A percentile compares a stretch with the other conserved stretches of the same genome.
Conservation (phyloP, 2,797 vertebrate genomes). For the Enoplosus armatus region DNA sequence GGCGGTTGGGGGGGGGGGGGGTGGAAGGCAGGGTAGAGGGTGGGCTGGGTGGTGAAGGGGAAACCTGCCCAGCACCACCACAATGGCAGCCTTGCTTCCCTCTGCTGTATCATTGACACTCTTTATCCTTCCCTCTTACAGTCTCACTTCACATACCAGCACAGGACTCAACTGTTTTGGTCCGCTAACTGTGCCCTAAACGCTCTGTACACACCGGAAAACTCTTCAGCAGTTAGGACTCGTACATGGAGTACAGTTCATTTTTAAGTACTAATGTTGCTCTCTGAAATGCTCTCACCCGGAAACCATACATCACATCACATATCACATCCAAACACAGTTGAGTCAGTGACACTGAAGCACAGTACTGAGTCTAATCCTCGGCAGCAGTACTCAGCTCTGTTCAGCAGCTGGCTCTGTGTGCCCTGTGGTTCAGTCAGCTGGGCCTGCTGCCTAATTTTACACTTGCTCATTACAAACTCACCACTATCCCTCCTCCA, state of each 20-base stretch:
- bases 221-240: conserved; percentile 34
- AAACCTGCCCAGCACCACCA: conserved; percentile 67
- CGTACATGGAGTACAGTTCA: conserved; percentile 7
- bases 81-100: conserved; percentile 71
- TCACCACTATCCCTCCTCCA: conserved; percentile 71
- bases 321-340: neutral
- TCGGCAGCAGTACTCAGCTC: conserved; percentile 35
- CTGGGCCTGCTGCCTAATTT: conserved; percentile 63
- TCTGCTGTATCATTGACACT: conserved; percentile 47
- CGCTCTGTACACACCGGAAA: conserved; percentile 13
- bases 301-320: conserved; percentile 32
- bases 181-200: conserved; percentile 9
- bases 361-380: conserved; percentile 27
- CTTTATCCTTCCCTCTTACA: conserved; percentile 35
- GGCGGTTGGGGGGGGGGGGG: neutral
- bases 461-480: conserved; percentile 72
- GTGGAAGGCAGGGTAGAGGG: conserved; percentile 47
- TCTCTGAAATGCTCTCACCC: conserved; percentile 35
- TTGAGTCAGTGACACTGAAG: conserved; percentile 38
- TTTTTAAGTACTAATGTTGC: conserved; percentile 29
- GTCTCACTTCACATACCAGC: conserved; percentile 41
- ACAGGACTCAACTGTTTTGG: conserved; percentile 37
- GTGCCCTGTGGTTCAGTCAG: conserved; percentile 49
- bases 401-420: conserved; percentile 53
- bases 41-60: conserved; percentile 59